Base-by-base conservation (phyloP, 2,888 invertebrate species). In the Pycnomerus fuliginosus region DNA sequence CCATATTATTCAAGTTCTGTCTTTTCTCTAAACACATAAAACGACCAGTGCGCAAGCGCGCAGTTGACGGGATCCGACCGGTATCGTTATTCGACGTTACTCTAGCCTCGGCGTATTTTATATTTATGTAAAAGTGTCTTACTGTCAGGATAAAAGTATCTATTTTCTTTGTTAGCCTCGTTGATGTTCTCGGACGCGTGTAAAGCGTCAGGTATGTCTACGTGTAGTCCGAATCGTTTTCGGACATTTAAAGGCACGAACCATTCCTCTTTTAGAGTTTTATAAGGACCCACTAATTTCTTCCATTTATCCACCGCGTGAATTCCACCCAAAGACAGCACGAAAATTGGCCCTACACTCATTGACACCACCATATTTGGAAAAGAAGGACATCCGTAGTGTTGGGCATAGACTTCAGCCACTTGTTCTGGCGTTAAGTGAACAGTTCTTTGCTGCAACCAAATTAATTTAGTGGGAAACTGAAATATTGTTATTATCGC, bases 101-200 rank as follows among this genome's bases (percentile, higher is more conserved):
- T n/a, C n/a, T n/a, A n/a, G n/a, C n/a, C n/a, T n/a, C n/a, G n/a
- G n/a, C n/a, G n/a, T n/a, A n/a, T n/a, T n/a, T n/a, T n/a, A 7
- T 29, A 13, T 11, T 29, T 4, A 5, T 5, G 14, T n/a, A 29
- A 8, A 43, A 32, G 7, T 23, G 29, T 63, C 80, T 76, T 75
- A 90, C 90, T 82, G 60, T 83, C 79, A 1, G 92, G 90, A 71
- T 90, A 94, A 71, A 95, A 92, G 70, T 89, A 94, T 65, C 85
- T 81, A 57, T 93, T 90, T 72, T 95, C 94, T 48, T 82, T 76
- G 34, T 83, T 76, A 0, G 91, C 85, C 30, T 80, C 80, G 0
- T 76, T 70, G 10, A 76, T 70, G 58, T 77, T 79, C 48, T 80
- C 80, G 51, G 93, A 92, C 4, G 89, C 91, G 67, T 95, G 92